Base-by-base conservation (phyloP, 2,888 invertebrate species). In the Hirtodrosophila duncani region DNA sequence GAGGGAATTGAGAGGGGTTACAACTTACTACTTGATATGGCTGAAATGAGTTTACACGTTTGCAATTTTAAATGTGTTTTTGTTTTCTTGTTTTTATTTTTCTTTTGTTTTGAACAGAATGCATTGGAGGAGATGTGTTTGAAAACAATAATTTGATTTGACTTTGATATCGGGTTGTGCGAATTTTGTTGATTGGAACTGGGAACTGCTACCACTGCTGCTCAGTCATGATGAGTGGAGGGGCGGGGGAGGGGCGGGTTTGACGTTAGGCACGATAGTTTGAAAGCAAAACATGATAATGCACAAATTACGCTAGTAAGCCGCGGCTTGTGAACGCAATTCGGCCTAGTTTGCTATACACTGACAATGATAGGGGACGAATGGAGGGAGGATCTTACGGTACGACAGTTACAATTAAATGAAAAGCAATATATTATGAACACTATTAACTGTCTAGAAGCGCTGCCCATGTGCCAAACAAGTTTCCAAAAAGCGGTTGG, bases 151-250 rank as follows among this genome's bases (percentile, higher is more conserved):
- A 81, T 49, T 59, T 70, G 52, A 60, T 46, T 52, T 16, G 44
- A 42, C 37, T n/a, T n/a, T n/a, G n/a, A n/a, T n/a, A n/a, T n/a
- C n/a, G n/a, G n/a, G n/a, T n/a, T n/a, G 55, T 59, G 55, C 60
- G 55, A 59, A 30, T 55, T 51, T 60, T 60, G 37, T 36, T 42
- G 63, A 67, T 81, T 75, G n/a, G n/a, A n/a, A n/a, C n/a, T 81
- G 80, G 75, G 75, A 75, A 75, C 75, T 77, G 75, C 82, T 75
- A 75, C 75, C 75, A 75, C 68, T 75, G 75, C 75, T 75, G 75
- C 82, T 75, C 75, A 75, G 75, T 75, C 75, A 75, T 75, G 75
- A 81, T 71, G 67, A 56, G 57, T 49, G 30, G 11, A 21, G 45
- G 43, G 26, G 13, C 11, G 18, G 26, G 13, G 13, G 3, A 13